A percentile compares a stretch with the other conserved stretches of the same genome.
phyloP scores from a whole-genome alignment of 2,797 vertebrate species.

The Aldrovandia affinis region DNA sequence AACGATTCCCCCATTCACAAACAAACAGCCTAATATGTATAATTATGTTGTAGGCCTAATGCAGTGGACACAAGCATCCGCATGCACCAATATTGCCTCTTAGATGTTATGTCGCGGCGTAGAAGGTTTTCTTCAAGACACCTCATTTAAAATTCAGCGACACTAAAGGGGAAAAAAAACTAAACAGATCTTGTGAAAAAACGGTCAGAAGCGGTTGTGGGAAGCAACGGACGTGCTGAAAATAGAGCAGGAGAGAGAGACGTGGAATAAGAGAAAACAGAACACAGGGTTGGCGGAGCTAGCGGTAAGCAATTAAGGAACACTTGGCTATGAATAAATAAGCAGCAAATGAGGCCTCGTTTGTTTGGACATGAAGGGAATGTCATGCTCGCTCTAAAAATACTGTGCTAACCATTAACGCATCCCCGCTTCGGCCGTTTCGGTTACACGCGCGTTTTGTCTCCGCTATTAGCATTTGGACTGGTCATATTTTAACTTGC shows the following conservation, averaged over 20 bases:
- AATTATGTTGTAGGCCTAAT: neutral
- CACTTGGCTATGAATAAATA: conserved; percentile 13
- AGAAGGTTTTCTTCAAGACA: neutral
- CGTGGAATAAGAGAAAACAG: neutral
- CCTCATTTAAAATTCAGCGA: neutral
- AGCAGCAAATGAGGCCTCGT: neutral
- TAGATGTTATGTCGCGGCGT: neutral
- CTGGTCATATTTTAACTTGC: neutral
- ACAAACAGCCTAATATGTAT: no score
- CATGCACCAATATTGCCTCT: neutral
- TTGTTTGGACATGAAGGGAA: neutral
- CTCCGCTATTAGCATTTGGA: neutral
- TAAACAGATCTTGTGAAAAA: neutral
- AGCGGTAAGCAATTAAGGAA: conserved; percentile 10
- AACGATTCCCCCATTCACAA: no score
- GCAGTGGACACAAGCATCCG: neutral
- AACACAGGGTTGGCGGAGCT: neutral
- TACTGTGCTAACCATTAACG: neutral
- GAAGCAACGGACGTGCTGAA: neutral
- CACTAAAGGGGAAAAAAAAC: neutral
- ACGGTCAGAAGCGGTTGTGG: neutral
- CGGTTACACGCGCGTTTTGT: neutral
- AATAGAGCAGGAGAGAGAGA: neutral
- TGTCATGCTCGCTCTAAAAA: neutral
- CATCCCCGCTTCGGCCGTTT: neutral